Evolutionary conservation across 1,140 invertebrate genomes (phyloP), one percentile per base, ranked within the genome.

Genomic region (Onthophagus taurus): DNA sequence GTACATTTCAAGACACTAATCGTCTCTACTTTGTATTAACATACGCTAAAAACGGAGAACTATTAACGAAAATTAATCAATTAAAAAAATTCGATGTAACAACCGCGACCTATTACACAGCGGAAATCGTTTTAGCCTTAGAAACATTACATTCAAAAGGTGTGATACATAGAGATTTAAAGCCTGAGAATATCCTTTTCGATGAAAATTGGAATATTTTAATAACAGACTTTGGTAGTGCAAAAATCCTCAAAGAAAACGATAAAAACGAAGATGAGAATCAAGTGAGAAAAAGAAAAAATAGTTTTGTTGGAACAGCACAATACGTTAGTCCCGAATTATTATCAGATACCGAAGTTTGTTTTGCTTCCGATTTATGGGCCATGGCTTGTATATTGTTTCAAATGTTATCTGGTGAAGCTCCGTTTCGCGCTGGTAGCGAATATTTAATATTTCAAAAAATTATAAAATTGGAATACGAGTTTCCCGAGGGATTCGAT

Each of bases 271-370:
- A 38, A 21, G 53, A 48, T 17, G 47, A 52, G 14, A 49, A 59
- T 16, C 55, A 64, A 47, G 49, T 66, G 45, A 57, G 70, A 46
- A 61, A 66, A 42, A 66, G 84, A 37, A 76, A 75, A 51, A 87
- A 85, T 58, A 97, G 93, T 59, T 97, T 98, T 68, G 93, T 97
- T 4, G 95, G 96, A n/a, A 99, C 96, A 11, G 94, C 96, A 0
- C 94, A 99, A 63, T 99, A 98, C 68, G 93, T 99, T 0, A 95
- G 92, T 31, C 96, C 96, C 4, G 96, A 99, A 68, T 72, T 98
- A 11, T 68, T 98, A 2, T 83, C 83, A 20, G 83, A 89, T 59
- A 83, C 87, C 53, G 76, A 74, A 1, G 80, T 84, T 16, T 83
- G 81, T 14, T 77, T 75, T 47, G 81, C 89, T 12, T 88, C 88